Base-by-base conservation (phyloP, 1,140 invertebrate genomes). In the Melitaea cinxia region DNA sequence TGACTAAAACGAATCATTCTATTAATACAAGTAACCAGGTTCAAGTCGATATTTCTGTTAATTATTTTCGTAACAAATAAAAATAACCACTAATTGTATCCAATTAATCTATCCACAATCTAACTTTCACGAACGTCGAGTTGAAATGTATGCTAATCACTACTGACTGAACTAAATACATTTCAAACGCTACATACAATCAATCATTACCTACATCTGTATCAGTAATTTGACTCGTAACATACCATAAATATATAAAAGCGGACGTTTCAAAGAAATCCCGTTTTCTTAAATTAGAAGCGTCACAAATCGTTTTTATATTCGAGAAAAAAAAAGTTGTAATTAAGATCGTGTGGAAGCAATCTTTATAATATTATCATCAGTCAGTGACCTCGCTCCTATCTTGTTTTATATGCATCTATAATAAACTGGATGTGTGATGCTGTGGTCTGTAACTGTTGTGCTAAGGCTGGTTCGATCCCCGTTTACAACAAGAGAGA, bases 291-390 rank as follows among this genome's bases (percentile, higher is more conserved):
- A 53, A 70, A 59, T 68, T 49, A 26, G 37, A 58, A 62, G 47
- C 65, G 65, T 63, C 57, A 63, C 62, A 59, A 58, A 62, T 61
- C 39, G 56, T 74, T 65, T 72, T 67, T 66, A 52, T 75, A 70
- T 74, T 79, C 62, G 49, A 83, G 72, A 45, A n/a, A n/a, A n/a
- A n/a, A n/a, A n/a, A n/a, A 78, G 74, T 75, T 75, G 72, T 82
- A 82, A 83, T 85, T 78, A 85, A 80, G 63, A 82, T 77, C 72
- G 76, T 71, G 70, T 72, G 62, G 70, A 73, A 68, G 54, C 53
- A 68, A 78, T 75, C 65, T 79, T 82, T 79, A 72, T 73, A 58
- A 74, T 73, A 68, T 65, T 66, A 55, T 59, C 56, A 55, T 28
- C 14, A 28, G 39, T 59, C 56, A 59, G 24, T 15, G 64, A 39